Percentiles rank a stretch among this genome's conserved stretches.
Evolutionary conservation across 2,888 invertebrate species (phyloP).

Genomic region (Drosophila cognata): DNA sequence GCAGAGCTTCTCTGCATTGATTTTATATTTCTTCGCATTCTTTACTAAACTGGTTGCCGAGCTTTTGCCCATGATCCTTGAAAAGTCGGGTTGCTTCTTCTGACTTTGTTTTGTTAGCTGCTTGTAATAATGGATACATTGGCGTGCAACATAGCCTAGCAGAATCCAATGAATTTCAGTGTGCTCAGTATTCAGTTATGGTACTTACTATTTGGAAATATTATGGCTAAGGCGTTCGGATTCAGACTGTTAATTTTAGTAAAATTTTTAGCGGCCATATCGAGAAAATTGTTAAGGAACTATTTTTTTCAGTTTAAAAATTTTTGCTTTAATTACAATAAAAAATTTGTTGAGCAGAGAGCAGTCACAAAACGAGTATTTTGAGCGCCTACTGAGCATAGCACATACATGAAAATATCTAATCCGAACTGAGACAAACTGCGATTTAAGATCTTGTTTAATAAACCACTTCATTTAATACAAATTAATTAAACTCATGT

Average conservation of each 20-base stretch:
- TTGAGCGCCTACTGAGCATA: background rate
- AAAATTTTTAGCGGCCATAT: constrained; percentile 32
- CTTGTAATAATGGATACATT: background rate
- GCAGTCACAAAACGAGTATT: background rate
- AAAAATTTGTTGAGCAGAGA: background rate
- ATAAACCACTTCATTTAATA: background rate
- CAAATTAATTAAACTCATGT: too few relatives aligned
- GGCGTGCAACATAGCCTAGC: constrained; percentile 2
- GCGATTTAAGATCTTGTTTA: background rate
- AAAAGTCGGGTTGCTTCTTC: background rate
- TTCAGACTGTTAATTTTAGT: constrained; percentile 28
- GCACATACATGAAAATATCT: background rate
- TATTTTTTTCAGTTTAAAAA: background rate
- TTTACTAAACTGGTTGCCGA: constrained; percentile 17
- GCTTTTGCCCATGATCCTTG: constrained; percentile 11
- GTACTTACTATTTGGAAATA: constrained; percentile 16
- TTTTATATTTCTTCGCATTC: background rate
- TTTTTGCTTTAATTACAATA: background rate
- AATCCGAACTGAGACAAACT: background rate
- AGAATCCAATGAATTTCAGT: background rate
- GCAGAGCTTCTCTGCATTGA: background rate
- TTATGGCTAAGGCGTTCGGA: constrained; percentile 4
- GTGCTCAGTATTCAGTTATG: too few relatives aligned
- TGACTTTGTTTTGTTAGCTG: background rate
- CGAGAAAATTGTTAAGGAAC: too few relatives aligned